Evolutionary conservation across 2,888 invertebrate genomes (phyloP), one percentile per base, ranked within the genome.

Genomic region (Calameuta idolon): DNA sequence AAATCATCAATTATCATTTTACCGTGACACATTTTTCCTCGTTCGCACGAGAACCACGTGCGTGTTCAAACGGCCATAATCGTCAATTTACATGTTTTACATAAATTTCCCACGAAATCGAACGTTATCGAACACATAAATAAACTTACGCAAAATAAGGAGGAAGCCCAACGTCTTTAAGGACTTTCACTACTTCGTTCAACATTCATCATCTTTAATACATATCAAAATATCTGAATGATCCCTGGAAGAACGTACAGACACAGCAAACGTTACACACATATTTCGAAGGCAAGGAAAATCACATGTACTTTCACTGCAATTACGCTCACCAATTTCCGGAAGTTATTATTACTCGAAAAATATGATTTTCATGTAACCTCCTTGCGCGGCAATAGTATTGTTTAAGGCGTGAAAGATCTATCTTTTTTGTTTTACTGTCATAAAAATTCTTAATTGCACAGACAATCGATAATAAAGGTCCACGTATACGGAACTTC

Each of bases 141-240:
- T 73, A 79, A 69, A 69, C 76, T 79, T 69, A 69, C 75, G 73
- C 76, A 76, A 15, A 31, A 40, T 30, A 69, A 33, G 71, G 1
- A 31, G 37, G 12, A 31, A 12, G 23, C 15, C 81, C 79, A 76
- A 55, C 75, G 33, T 55, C 40, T 71, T 34, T 37, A 78, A 83
- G 79, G 84, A 89, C 90, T 90, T 90, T 90, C 90, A 89, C 90
- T 88, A 82, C 83, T 85, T 85, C 81, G 78, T 84, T 82, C 80
- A 86, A 86, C 81, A 85, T 82, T 55, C 85, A 87, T 84, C 87
- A 87, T 84, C 87, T 34, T 15, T 15, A 15, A 55, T 55, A 55
- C 9, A 23, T 55, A 55, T 55, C 55, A 55, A 55, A 55, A 55
- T 55, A 23, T 55, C 23, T 23, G 23, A 23, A 55, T 9, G 23